Evolutionary conservation across 2,888 invertebrate species (phyloP).

Genomic region (Dascillus cervinus): DNA sequence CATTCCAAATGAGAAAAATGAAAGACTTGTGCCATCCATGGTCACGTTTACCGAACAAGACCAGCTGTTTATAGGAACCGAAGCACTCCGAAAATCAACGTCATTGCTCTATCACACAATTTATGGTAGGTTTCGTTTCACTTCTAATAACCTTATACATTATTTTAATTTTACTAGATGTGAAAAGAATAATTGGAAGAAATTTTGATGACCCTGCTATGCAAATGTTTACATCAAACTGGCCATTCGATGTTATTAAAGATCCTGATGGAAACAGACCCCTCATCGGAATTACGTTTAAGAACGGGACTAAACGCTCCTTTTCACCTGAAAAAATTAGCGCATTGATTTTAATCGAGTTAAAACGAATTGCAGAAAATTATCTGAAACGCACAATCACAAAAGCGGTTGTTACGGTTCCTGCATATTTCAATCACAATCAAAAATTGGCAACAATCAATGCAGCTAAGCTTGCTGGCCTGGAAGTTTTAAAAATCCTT

Average conservation of each 20-base stretch:
- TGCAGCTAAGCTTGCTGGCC: constrained; percentile 12
- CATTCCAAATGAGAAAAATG: constrained; percentile 11
- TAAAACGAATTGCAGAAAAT: constrained; percentile 8
- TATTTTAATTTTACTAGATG: constrained; percentile 8
- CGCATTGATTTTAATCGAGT: constrained; percentile 12
- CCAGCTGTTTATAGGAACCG: constrained; percentile 9
- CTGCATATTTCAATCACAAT: constrained; percentile 17
- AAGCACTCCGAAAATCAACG: too few species aligned
- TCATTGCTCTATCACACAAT: constrained; percentile 14
- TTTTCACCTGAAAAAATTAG: constrained; percentile 16
- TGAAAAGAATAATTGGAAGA: constrained; percentile 16
- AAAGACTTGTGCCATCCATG: constrained; percentile 12
- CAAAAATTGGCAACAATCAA: constrained; percentile 16
- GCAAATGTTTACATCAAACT: constrained; percentile 10
- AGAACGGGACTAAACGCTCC: constrained; percentile 3
- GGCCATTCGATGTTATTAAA: constrained; percentile 12
- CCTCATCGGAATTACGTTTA: constrained; percentile 8
- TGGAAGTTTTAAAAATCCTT: constrained; percentile 12
- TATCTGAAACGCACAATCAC: constrained; percentile 5
- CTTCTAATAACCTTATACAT: not conserved
- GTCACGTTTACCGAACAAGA: constrained; percentile 10
- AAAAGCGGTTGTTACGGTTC: constrained; percentile 16
- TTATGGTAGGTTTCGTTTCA: constrained; percentile 7
- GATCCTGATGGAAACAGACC: constrained; percentile 9
- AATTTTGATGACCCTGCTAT: constrained; percentile 9